A percentile compares a stretch with the other conserved stretches of the same genome.
These are phyloP conservation scores for Oryctes rhinoceros DNA, from an alignment of 1,140 invertebrate species.

Conservation along the genomic window DNA sequence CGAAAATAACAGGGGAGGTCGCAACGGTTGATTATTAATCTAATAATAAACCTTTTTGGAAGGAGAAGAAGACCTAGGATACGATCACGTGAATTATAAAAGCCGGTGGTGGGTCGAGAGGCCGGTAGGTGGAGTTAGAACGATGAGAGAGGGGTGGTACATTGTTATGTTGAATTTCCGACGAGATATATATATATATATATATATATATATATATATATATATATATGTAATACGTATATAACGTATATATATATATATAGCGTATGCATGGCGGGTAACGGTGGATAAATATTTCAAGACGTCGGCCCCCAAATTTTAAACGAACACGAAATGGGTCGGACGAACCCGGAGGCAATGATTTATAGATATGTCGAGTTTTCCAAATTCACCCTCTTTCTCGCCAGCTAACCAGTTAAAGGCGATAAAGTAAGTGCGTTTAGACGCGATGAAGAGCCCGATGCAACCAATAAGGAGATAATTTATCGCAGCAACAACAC, in stretches of 20 bases:
- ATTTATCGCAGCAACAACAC: slow-evolving; percentile 31
- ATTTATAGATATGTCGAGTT: slow-evolving; percentile 36
- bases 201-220: neutral
- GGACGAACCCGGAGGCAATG: slow-evolving; percentile 34
- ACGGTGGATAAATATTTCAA: slow-evolving; percentile 38
- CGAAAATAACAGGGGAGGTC: slow-evolving; percentile 19
- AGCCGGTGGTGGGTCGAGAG: neutral
- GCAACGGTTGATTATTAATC: slow-evolving; percentile 29
- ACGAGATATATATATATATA: neutral
- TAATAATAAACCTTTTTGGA: slow-evolving; percentile 25
- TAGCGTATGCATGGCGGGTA: neutral
- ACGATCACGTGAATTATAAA: slow-evolving; percentile 9
- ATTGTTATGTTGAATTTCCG: neutral
- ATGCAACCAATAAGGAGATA: slow-evolving; percentile 15
- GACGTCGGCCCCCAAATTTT: slow-evolving; percentile 37
- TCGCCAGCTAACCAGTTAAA: neutral
- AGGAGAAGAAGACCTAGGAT: neutral
- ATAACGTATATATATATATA: neutral
- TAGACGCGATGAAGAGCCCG: neutral
- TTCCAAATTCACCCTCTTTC: slow-evolving; percentile 9
- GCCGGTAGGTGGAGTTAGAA: neutral
- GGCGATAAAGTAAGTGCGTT: neutral
- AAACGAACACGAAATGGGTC: slow-evolving; percentile 39
- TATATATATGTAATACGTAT: too few relatives aligned
- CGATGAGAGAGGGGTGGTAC: neutral